Percentiles rank a stretch among this genome's conserved stretches.
phyloP scores from a whole-genome alignment of 1,140 invertebrate species.

The Teleogryllus occipitalis region DNA sequence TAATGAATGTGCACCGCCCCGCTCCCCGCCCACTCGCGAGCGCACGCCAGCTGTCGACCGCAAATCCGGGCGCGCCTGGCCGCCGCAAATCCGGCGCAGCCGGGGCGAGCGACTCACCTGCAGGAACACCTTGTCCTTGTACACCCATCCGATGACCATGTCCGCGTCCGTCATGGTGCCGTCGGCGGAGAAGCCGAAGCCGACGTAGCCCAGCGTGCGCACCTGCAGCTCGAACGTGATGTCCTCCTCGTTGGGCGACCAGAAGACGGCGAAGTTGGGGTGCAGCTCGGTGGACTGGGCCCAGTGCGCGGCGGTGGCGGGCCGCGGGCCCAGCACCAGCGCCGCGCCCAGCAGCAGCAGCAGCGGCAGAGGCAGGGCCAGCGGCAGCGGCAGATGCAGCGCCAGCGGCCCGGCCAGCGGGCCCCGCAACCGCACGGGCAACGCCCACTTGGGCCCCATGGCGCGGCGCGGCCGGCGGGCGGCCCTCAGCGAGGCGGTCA shows the following conservation, averaged over 20 bases:
- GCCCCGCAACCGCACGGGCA: slow-evolving; percentile 29
- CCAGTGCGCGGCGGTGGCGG: slow-evolving; percentile 36
- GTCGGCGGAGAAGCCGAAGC: slow-evolving; percentile 69
- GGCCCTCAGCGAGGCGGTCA: neutral
- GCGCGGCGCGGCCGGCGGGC: neutral
- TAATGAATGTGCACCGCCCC: too few species aligned
- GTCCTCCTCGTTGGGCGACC: slow-evolving; percentile 45
- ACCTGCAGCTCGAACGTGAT: slow-evolving; percentile 74
- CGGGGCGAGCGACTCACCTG: slow-evolving; percentile 43
- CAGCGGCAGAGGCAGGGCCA: slow-evolving; percentile 24
- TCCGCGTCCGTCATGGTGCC: slow-evolving; percentile 58
- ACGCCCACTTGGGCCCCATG: slow-evolving; percentile 11
- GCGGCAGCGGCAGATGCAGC: slow-evolving; percentile 21
- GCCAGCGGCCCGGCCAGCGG: neutral
- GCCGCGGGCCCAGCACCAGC: slow-evolving; percentile 28
- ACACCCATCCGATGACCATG: slow-evolving; percentile 64
- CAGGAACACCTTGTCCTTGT: slow-evolving; percentile 56
- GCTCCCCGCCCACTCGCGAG: too few species aligned
- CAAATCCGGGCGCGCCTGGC: too few species aligned
- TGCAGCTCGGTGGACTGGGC: slow-evolving; percentile 40
- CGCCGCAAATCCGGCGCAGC: too few species aligned
- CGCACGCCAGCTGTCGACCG: too few species aligned
- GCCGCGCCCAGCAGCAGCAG: slow-evolving; percentile 41
- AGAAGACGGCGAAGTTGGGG: slow-evolving; percentile 41
- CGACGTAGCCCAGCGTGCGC: slow-evolving; percentile 68